Conservation (phyloP, 2,113 vertebrate species). For the Theropithecus gelada region DNA sequence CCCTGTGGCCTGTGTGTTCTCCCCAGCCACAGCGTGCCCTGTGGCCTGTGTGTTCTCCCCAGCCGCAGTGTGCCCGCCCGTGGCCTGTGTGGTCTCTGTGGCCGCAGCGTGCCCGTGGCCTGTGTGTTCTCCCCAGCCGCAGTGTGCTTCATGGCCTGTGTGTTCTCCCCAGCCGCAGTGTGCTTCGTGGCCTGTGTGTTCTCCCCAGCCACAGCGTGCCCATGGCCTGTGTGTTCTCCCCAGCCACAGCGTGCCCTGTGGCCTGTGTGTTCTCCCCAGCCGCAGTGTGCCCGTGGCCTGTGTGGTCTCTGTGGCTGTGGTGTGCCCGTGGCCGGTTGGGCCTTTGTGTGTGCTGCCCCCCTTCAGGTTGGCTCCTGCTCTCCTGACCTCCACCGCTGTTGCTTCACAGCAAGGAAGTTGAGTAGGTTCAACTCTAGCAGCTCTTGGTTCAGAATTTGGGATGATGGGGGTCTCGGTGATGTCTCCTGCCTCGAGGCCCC, state of each 20-base stretch:
- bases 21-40: rapidly evolving
- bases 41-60: neutral
- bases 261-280: too few species aligned
- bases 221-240: too few species aligned
- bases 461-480: neutral
- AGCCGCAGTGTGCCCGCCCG: neutral
- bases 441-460: neutral
- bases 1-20: rapidly evolving
- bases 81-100: too few species aligned
- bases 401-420: neutral
- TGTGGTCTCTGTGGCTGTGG: neutral
- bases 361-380: rapidly evolving
- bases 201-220: too few species aligned
- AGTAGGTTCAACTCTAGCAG: neutral
- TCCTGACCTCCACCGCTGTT: neutral
- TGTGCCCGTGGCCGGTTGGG: neutral
- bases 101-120: too few species aligned
- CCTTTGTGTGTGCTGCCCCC: rapidly evolving
- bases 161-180: too few species aligned
- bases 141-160: too few species aligned
- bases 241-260: too few species aligned
- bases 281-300: too few species aligned
- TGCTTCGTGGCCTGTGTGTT: too few species aligned
- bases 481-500: neutral
- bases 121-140: too few species aligned